Evolutionary conservation across 2,113 vertebrate species (phyloP).

Genomic region (Uria lomvia): DNA sequence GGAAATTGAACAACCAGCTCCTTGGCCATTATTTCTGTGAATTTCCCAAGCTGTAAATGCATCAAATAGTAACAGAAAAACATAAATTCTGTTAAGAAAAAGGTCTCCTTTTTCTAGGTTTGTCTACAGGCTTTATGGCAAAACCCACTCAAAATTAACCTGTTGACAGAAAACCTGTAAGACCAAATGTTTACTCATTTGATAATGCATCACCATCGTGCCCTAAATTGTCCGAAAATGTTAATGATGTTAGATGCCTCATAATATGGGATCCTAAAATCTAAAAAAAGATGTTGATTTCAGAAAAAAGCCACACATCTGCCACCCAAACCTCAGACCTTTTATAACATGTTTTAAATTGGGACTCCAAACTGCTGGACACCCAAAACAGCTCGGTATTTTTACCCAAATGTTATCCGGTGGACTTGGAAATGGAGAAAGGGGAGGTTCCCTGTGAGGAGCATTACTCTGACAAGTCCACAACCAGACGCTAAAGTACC

Average conservation of each 20-base stretch:
- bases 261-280: not conserved
- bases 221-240: not conserved
- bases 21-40: conserved; percentile 36
- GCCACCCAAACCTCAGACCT: not conserved
- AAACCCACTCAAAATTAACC: not conserved
- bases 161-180: not conserved
- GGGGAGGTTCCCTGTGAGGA: not conserved
- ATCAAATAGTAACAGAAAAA: conserved; percentile 34
- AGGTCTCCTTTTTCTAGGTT: not conserved
- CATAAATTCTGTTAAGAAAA: conserved; percentile 10
- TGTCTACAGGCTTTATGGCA: not conserved
- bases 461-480: not conserved
- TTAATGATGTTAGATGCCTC: not conserved
- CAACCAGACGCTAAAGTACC: not conserved
- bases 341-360: not conserved
- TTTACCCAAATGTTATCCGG: not conserved
- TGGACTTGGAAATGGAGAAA: not conserved
- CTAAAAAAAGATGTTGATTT: not conserved
- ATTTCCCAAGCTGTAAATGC: conserved; percentile 45
- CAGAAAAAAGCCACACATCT: not conserved
- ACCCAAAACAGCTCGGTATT: not conserved
- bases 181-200: not conserved
- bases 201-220: not conserved
- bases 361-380: not conserved
- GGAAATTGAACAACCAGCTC: conserved; percentile 64